A percentile compares a stretch with the other conserved stretches of the same genome.
Conservation (phyloP, 2,888 invertebrate species). For the Clanis bilineata region DNA sequence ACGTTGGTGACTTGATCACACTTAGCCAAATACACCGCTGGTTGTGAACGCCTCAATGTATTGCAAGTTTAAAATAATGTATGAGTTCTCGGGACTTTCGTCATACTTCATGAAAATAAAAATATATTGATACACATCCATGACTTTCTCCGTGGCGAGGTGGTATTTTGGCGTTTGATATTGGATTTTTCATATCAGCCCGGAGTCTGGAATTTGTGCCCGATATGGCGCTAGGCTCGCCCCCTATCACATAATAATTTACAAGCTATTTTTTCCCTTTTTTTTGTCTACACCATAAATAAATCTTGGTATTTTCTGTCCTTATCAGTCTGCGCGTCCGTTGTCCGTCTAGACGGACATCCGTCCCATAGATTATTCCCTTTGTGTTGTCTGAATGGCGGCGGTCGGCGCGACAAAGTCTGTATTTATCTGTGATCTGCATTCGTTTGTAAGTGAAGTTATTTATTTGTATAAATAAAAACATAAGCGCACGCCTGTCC, state of each 20-base stretch:
- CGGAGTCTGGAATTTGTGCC: too few relatives aligned
- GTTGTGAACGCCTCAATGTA: too few relatives aligned
- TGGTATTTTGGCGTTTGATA: too few relatives aligned
- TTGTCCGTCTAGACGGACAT: slow-evolving; percentile 28
- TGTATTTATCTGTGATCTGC: not conserved
- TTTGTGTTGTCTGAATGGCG: slow-evolving; percentile 6
- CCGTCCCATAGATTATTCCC: slow-evolving; percentile 31
- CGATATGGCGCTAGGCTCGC: too few relatives aligned
- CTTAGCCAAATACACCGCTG: not conserved
- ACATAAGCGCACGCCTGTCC: too few relatives aligned
- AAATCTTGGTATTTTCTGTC: not conserved
- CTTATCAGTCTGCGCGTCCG: not conserved
- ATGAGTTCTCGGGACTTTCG: too few relatives aligned
- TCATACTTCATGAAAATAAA: too few relatives aligned
- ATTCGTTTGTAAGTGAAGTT: not conserved
- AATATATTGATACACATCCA: too few relatives aligned
- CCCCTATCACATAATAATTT: not conserved
- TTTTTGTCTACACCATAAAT: not conserved
- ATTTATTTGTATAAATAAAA: too few relatives aligned
- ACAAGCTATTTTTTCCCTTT: not conserved
- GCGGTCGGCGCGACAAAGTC: not conserved
- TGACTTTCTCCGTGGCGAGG: too few relatives aligned
- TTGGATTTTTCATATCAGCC: too few relatives aligned
- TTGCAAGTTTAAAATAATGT: too few relatives aligned
- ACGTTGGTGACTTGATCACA: not conserved